Conservation (phyloP, 2,888 invertebrate species). For the Pseudococcus jackbeardsleyi region DNA sequence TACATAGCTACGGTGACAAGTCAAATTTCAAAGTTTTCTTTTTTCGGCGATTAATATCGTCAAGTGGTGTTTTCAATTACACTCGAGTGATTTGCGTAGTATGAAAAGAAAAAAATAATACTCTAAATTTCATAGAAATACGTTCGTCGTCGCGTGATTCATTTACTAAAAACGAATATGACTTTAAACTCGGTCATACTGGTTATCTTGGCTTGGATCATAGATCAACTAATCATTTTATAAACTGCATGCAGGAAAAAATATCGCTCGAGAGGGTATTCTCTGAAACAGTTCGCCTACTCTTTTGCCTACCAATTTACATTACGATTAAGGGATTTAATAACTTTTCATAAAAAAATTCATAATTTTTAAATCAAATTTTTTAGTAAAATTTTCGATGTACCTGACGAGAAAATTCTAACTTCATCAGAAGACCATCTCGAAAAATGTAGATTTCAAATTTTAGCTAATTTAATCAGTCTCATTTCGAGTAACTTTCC, state of each 20-base stretch:
- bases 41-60: not conserved
- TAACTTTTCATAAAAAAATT: no score
- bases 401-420: no score
- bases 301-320: no score
- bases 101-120: not conserved
- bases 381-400: no score
- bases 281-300: no score
- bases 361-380: no score
- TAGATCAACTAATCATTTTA: not conserved
- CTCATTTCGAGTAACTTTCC: no score
- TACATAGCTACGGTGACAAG: not conserved
- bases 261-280: no score
- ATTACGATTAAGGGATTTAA: no score
- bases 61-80: constrained; percentile 39
- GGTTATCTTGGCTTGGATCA: constrained; percentile 12
- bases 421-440: no score
- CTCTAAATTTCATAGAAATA: constrained; percentile 3
- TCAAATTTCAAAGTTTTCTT: constrained; percentile 14
- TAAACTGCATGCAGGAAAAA: not conserved
- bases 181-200: constrained; percentile 15
- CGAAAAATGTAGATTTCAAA: no score
- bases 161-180: constrained; percentile 29
- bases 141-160: not conserved
- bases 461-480: no score
- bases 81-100: constrained; percentile 37